These are phyloP conservation scores for Thunnus maccoyii DNA, from an alignment of 2,113 vertebrate species.

Conservation along the genomic window DNA sequence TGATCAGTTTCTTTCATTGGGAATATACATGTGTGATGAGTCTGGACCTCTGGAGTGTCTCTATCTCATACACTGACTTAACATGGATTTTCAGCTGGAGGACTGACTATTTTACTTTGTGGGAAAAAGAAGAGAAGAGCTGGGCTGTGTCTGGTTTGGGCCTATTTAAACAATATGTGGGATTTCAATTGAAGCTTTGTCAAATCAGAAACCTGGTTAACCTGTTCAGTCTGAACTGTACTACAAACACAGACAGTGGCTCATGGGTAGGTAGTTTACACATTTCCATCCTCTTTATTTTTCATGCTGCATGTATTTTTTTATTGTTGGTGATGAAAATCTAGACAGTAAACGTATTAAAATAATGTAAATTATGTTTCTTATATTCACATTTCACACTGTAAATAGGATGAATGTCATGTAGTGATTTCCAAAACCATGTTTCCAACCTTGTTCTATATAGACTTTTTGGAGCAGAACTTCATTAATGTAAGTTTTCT, in stretches of 20 bases:
- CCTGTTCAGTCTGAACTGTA: constrained; percentile 22
- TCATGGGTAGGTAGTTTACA: constrained; percentile 63
- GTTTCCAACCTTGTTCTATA: not conserved
- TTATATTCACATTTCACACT: too few relatives aligned
- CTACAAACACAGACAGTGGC: constrained; percentile 21
- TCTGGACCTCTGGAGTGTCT: not conserved
- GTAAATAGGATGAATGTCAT: too few relatives aligned
- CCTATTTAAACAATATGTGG: not conserved
- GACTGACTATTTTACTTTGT: not conserved
- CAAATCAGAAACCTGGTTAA: not conserved
- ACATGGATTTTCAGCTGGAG: constrained; percentile 4
- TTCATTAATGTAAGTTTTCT: too few relatives aligned
- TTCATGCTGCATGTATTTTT: not conserved
- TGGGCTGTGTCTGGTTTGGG: not conserved
- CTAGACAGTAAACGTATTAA: not conserved
- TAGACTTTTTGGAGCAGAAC: too few relatives aligned
- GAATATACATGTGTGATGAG: constrained; percentile 1
- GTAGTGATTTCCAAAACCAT: not conserved
- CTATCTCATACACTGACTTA: not conserved
- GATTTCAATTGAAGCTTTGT: constrained; percentile 6
- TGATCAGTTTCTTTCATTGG: constrained; percentile 25
- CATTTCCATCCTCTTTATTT: not conserved
- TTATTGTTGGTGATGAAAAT: not conserved
- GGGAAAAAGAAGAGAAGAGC: not conserved
- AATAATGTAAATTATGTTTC: too few relatives aligned